phyloP scores from a whole-genome alignment of 1,140 invertebrate species.

The Streblospio benedicti region DNA sequence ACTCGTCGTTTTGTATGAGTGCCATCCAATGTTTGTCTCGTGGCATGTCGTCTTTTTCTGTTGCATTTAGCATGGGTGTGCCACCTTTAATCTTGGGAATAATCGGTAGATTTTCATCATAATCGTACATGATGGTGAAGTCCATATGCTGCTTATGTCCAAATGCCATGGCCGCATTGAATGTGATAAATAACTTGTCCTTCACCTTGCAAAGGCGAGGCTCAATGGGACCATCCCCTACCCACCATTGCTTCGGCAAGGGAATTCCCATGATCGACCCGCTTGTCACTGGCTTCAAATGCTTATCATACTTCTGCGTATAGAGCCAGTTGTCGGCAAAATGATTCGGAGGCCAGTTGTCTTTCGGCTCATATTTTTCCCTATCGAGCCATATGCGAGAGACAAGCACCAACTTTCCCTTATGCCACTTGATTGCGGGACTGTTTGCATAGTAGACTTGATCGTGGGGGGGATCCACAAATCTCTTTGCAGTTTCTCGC shows the following conservation, averaged over 20 bases:
- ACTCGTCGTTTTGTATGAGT: slow-evolving; percentile 9
- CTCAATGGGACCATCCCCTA: slow-evolving; percentile 24
- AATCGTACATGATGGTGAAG: slow-evolving; percentile 21
- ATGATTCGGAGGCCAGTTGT: slow-evolving; percentile 16
- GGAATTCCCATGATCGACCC: slow-evolving; percentile 21
- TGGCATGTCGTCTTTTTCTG: slow-evolving; percentile 20
- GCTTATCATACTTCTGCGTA: slow-evolving; percentile 17
- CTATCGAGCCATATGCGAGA: slow-evolving; percentile 23
- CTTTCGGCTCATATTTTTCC: slow-evolving; percentile 20
- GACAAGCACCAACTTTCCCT: slow-evolving; percentile 15
- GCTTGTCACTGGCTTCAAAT: slow-evolving; percentile 13
- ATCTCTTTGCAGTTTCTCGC: slow-evolving; percentile 15
- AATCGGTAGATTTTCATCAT: slow-evolving; percentile 9
- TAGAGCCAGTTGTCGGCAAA: slow-evolving; percentile 24
- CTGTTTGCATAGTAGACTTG: slow-evolving; percentile 22
- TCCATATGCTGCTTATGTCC: slow-evolving; percentile 12
- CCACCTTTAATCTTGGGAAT: slow-evolving; percentile 20
- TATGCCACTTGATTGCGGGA: slow-evolving; percentile 21
- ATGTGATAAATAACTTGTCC: slow-evolving; percentile 14
- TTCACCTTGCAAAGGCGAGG: slow-evolving; percentile 17
- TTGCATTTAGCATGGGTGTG: slow-evolving; percentile 16
- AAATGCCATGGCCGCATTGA: slow-evolving; percentile 20
- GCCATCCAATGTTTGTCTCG: slow-evolving; percentile 25
- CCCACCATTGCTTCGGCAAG: slow-evolving; percentile 16
- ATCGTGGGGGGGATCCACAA: slow-evolving; percentile 16